Base-by-base conservation (phyloP, 2,888 invertebrate genomes). In the Lithophane ornitopus region DNA sequence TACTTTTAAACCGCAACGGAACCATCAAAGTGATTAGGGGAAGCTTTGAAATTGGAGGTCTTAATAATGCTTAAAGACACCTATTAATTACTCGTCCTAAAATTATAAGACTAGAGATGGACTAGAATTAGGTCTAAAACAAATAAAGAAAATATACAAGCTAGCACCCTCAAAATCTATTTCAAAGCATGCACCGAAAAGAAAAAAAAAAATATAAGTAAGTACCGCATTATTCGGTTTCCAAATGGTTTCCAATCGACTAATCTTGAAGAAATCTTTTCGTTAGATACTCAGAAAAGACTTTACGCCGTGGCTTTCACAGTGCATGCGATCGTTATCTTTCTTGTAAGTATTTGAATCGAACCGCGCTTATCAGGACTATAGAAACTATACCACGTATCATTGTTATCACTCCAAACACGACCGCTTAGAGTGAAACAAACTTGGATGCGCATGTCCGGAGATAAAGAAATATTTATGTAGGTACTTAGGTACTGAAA, bases 271-370 rank as follows among this genome's bases (percentile, higher is more conserved):
- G 41, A 41, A 70, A 81, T 74, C 34, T 74, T 28, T 74, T 58
- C 14, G 2, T 61, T 66, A 70, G 54, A 59, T 68, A 63, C 46
- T 71, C 14, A 68, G 68, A 80, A 63, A 75, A 44, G 34, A 65
- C n/a, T 58, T 59, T 61, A 63, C 22, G n/a, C 28, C n/a, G 19
- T 56, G 39, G 52, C 61, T 67, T 52, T 68, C 66, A 67, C 46
- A 54, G 59, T 78, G 70, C 70, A 78, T 68, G 61, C 66, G 68
- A 81, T 76, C 66, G 46, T 81, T 87, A 87, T 82, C 87, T 69
- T 22, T 16, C 49, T 67, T 75, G 54, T 76, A 22, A 62, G 66
- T 41, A 71, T 63, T 63, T 61, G 69, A 63, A 79, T 79, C 68
- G 68, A 82, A 75, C 52, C 75, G 59, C 69, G 59, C 58, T 78